Evolutionary conservation across 2,888 invertebrate species (phyloP), one percentile per base, ranked within the genome.

Genomic region (Epirrhoe alternata): DNA sequence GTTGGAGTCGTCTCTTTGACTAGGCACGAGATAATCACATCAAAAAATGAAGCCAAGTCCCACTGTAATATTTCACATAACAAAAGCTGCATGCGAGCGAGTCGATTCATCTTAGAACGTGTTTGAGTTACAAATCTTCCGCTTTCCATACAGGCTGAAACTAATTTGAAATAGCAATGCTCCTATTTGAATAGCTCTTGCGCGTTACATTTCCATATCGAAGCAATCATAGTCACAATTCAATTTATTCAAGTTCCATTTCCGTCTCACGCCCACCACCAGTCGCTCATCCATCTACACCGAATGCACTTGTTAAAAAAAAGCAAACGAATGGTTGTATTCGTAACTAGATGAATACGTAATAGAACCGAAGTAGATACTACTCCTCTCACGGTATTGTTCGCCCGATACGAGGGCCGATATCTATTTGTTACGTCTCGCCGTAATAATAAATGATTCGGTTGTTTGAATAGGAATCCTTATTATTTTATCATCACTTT

Each of bases 231-330:
- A 83, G 82, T 79, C 82, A 85, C 86, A 86, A 89, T 88, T 87
- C 84, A 87, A 88, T 89, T 86, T 87, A 88, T 88, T 86, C 86
- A 81, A 82, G 81, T 83, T 83, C 83, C 85, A 84, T 86, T 86
- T 85, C 86, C 82, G 80, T 74, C 79, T 85, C 76, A 84, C 85
- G 85, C 86, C 85, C 82, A 86, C 86, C 75, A 78, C 81, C 78
- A 77, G 76, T 77, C 80, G 80, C 80, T 84, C 82, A 84, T 86
- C 84, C 77, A 79, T 85, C 83, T 77, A 80, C 81, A 85, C 78
- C 71, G 73, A 77, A 77, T 75, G 73, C 77, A 77, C 75, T 70
- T 66, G 70, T 72, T 70, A 75, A 75, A 86, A 86, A 33, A 83
- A 87, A 86, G 86, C 85, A 87, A 88, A 88, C 83, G 78, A 83